These are phyloP conservation scores for Brachionus koreanus DNA, from an alignment of 1,140 invertebrate genomes.

Conservation along the genomic window DNA sequence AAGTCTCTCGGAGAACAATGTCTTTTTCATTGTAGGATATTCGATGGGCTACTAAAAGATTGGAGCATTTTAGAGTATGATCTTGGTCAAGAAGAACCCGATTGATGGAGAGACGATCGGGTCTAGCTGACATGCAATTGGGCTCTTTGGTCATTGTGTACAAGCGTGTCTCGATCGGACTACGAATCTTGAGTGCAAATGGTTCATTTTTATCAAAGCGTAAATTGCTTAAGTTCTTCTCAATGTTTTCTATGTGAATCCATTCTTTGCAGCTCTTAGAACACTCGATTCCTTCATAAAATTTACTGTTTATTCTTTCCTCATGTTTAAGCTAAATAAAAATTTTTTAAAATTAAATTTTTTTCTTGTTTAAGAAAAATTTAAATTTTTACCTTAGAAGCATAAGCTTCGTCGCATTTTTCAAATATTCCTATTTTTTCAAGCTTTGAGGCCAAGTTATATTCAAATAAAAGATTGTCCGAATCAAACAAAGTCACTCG, in stretches of 20 bases:
- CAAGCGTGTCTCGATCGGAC: neutral
- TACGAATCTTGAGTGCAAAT: neutral
- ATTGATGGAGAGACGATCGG: constrained; percentile 13
- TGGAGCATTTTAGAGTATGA: neutral
- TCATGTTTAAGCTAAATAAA: constrained; percentile 9
- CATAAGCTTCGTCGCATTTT: neutral
- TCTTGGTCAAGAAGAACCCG: constrained; percentile 10
- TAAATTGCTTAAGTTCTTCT: neutral
- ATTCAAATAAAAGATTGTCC: neutral
- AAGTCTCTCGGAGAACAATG: neutral
- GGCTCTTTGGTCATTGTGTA: neutral
- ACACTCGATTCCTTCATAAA: neutral
- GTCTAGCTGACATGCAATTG: neutral
- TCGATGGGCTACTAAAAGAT: neutral
- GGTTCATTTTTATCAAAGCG: neutral
- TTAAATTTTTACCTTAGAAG: neutral
- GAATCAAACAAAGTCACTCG: neutral
- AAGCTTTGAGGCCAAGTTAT: neutral
- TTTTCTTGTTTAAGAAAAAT: neutral
- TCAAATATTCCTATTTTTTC: constrained; percentile 12
- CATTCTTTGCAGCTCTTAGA: neutral
- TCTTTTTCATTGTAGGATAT: neutral
- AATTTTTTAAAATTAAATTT: neutral
- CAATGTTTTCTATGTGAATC: neutral
- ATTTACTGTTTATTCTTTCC: neutral